phyloP scores from a whole-genome alignment of 2,113 vertebrate genomes.

The Theristicus caerulescens region DNA sequence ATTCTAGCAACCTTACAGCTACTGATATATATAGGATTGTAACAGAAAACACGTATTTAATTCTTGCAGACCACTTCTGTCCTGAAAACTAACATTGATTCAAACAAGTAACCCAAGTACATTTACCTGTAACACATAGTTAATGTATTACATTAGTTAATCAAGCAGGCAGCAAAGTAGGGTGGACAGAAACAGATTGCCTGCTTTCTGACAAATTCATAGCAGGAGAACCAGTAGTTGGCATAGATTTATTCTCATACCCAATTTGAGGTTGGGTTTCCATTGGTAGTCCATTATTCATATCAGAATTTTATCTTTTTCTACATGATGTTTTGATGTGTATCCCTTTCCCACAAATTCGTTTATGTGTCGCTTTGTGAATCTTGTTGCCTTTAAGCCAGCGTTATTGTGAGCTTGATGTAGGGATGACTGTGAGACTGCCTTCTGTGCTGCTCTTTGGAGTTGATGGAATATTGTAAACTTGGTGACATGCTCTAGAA shows the following conservation, averaged over 20 bases:
- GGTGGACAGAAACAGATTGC: not conserved
- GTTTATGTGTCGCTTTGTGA: not conserved
- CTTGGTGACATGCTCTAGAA: not conserved
- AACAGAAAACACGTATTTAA: not conserved
- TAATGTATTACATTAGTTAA: not conserved
- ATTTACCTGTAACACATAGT: not conserved
- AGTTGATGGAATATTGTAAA: not conserved
- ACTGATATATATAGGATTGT: not conserved
- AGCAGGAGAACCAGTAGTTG: not conserved
- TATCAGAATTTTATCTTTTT: not conserved
- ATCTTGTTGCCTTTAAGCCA: not conserved
- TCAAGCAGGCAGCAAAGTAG: not conserved
- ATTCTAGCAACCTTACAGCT: not conserved
- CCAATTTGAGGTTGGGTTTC: not conserved
- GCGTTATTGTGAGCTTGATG: not conserved
- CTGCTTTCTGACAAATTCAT: not conserved
- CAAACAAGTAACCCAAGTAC: not conserved
- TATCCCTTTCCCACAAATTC: not conserved
- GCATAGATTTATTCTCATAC: not conserved
- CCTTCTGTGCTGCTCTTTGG: not conserved
- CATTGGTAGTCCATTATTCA: not conserved
- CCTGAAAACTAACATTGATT: not conserved
- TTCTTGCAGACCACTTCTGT: not conserved
- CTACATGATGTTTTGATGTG: not conserved
- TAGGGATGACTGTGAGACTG: not conserved